Evolutionary conservation across 2,888 invertebrate genomes (phyloP).

Genomic region (Sinelater perroti): DNA sequence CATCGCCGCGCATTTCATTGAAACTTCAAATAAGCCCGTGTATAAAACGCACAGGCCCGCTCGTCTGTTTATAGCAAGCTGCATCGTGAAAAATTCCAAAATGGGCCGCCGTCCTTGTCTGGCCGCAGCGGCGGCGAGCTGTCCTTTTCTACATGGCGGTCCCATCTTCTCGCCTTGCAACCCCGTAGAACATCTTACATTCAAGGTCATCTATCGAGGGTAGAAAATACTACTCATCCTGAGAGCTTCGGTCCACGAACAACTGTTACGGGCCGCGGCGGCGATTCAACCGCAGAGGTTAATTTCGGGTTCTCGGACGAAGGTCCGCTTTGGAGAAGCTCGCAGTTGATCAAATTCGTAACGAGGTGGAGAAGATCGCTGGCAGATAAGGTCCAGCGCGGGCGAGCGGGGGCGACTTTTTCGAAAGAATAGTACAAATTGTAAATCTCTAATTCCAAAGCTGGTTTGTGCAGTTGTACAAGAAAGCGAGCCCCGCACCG

Average conservation of each 20-base stretch:
- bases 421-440: conserved; percentile 54
- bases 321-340: not conserved
- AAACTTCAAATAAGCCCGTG: conserved; percentile 33
- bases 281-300: not conserved
- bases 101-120: conserved; percentile 47
- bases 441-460: conserved; percentile 57
- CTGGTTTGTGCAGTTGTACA: conserved; percentile 57
- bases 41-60: conserved; percentile 29
- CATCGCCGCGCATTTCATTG: conserved; percentile 17
- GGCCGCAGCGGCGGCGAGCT: conserved; percentile 36
- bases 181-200: conserved; percentile 56
- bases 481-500: conserved; percentile 42
- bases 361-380: not conserved
- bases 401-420: conserved; percentile 37
- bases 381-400: not conserved
- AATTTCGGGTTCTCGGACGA: not conserved
- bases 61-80: conserved; percentile 39
- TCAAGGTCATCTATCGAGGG: conserved; percentile 57
- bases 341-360: not conserved
- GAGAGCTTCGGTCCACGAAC: conserved; percentile 32
- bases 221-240: conserved; percentile 54
- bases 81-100: conserved; percentile 55
- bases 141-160: conserved; percentile 40
- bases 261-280: not conserved
- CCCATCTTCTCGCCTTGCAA: conserved; percentile 48